Base-by-base conservation (phyloP, 2,888 invertebrate genomes). In the Tetheella fluctuosa region DNA sequence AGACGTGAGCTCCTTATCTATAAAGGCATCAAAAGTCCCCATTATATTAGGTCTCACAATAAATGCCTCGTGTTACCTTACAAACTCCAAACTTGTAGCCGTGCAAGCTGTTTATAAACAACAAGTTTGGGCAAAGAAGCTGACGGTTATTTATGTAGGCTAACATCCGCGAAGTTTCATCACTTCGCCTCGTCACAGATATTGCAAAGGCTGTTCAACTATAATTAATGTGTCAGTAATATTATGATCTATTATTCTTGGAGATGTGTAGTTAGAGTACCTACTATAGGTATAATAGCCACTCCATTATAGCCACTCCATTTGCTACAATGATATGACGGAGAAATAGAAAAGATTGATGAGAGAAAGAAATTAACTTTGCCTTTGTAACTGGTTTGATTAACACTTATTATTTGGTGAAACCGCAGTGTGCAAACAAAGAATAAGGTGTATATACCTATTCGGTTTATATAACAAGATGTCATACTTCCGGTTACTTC, bases 101-200 rank as follows among this genome's bases (percentile, higher is more conserved):
- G 39, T 39, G n/a, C 34, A 28, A 37, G 37, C 34, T 55, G 55
- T 37, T 55, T 37, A 54, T 54, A 30, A 55, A 34, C 34, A 55
- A 37, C 55, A 55, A 55, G 37, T 55, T 54, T 55, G 37, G 48
- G 34, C 55, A 55, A 55, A 55, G 55, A 34, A 55, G 23, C 55
- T 34, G 55, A 34, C 55, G 23, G 55, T 34, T 34, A 34, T 34
- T 37, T 55, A 55, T 55, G 55, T 55, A 55, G 23, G 55, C 55
- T 34, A 48, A 48, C 48, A 42, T 42, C 20, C 48, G 48, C 48
- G 20, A 48, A 48, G 7, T 48, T 48, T 48, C 20, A 48, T 48
- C 48, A 48, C 48, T 48, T 20, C 7, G 48, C n/a, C 48, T 48
- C 48, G 48, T 20, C 48, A 48, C 48, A 20, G 48, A 48, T 48